Conservation (phyloP, 2,113 vertebrate genomes). For the Hyla sarda region DNA sequence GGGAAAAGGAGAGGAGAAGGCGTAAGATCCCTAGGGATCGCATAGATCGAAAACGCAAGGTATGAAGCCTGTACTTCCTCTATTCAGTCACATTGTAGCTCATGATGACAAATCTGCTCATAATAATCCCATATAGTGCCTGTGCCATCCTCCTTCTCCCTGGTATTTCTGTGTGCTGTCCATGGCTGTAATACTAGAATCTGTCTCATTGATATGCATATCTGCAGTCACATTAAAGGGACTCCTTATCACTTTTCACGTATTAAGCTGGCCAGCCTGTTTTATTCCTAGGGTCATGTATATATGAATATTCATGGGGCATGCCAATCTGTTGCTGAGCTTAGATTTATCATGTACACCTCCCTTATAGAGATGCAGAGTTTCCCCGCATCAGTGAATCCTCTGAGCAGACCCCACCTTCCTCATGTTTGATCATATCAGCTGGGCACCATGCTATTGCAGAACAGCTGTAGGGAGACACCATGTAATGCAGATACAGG, state of each 20-base stretch:
- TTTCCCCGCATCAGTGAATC: conserved; percentile 39
- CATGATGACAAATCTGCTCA: not conserved
- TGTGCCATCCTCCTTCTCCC: not conserved
- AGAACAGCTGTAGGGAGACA: conserved; percentile 33
- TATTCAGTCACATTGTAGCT: not conserved
- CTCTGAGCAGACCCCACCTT: conserved; percentile 55
- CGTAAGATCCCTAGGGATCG: conserved; percentile 85
- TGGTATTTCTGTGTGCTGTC: not conserved
- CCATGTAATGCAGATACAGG: conserved; percentile 11
- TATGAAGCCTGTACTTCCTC: conserved; percentile 69
- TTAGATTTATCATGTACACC: not conserved
- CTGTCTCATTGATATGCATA: not conserved
- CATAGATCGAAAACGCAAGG: conserved; percentile 94
- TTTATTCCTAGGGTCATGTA: not conserved
- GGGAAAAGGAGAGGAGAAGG: conserved; percentile 86
- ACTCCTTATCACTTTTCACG: not conserved
- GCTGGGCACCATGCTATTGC: conserved; percentile 47
- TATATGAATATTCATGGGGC: not conserved
- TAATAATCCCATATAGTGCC: not conserved
- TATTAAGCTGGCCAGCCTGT: not conserved
- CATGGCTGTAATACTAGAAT: not conserved
- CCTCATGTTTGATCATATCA: conserved; percentile 42
- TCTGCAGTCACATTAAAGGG: not conserved
- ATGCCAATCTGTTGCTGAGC: conserved; percentile 10
- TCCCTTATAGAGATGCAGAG: conserved; percentile 32